phyloP scores from a whole-genome alignment of 1,140 invertebrate genomes.

The Vanessa atalanta region DNA sequence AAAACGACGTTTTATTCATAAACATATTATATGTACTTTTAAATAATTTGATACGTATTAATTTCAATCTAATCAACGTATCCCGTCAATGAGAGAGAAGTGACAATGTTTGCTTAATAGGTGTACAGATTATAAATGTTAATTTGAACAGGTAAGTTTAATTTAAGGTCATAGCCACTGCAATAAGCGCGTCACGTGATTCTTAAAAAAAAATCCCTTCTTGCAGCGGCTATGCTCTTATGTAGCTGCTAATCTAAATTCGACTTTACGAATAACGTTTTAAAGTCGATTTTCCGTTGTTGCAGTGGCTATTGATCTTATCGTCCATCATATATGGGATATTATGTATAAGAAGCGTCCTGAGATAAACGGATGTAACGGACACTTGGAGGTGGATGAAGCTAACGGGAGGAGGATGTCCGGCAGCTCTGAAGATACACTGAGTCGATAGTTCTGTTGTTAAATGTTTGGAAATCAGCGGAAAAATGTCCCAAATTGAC shows the following conservation, averaged over 20 bases:
- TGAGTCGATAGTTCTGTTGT: constrained; percentile 68
- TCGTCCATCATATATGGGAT: constrained; percentile 99
- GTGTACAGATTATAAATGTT: constrained; percentile 5
- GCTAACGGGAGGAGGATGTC: constrained; percentile 58
- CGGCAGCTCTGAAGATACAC: constrained; percentile 74
- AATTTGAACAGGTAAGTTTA: constrained; percentile 54
- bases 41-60: too few species aligned
- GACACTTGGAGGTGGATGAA: constrained; percentile 79
- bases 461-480: too few species aligned
- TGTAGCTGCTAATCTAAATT: constrained; percentile 59
- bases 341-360: constrained; percentile 87
- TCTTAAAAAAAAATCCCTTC: constrained; percentile 34
- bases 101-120: background rate
- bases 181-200: constrained; percentile 53
- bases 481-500: background rate
- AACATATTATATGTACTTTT: too few species aligned
- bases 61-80: background rate
- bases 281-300: constrained; percentile 81
- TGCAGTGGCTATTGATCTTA: constrained; percentile 99
- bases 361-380: constrained; percentile 68
- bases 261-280: constrained; percentile 40
- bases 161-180: constrained; percentile 76
- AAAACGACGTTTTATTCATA: too few species aligned
- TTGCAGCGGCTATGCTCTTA: constrained; percentile 78
- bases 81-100: background rate